Percentiles rank a stretch among this genome's conserved stretches.
phyloP scores from a whole-genome alignment of 2,113 vertebrate species.

The Indicator maculatus region DNA sequence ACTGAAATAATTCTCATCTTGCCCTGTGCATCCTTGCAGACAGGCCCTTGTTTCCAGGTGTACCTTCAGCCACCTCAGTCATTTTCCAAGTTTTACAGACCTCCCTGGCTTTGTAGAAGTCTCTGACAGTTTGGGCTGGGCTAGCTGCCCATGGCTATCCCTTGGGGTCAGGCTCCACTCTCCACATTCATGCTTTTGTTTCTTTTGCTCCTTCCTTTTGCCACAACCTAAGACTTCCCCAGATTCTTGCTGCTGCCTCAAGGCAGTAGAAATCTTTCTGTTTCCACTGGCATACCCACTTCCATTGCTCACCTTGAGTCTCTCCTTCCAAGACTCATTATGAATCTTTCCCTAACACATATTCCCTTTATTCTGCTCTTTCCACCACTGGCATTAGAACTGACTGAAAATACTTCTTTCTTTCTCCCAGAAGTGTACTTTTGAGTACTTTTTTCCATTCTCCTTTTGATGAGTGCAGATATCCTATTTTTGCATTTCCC shows the following conservation, averaged over 20 bases:
- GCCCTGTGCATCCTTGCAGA: not conserved
- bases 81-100: not conserved
- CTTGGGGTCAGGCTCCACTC: not conserved
- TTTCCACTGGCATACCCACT: not conserved
- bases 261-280: not conserved
- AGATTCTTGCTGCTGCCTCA: not conserved
- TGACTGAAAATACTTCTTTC: not conserved
- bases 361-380: not conserved
- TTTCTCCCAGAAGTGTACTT: not conserved
- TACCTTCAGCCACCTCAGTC: not conserved
- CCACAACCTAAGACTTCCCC: not conserved
- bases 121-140: not conserved
- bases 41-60: not conserved
- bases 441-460: not conserved
- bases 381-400: not conserved
- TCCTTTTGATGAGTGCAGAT: not conserved
- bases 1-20: not conserved
- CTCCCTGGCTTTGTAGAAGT: not conserved
- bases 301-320: not conserved
- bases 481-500: not conserved
- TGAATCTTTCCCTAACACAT: accelerated
- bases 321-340: not conserved
- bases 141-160: accelerated
- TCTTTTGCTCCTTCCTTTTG: not conserved
- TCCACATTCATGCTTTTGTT: not conserved